A percentile compares a stretch with the other conserved stretches of the same genome.
Evolutionary conservation across 1,140 invertebrate species (phyloP).

Genomic region (Saccostrea glomerata): DNA sequence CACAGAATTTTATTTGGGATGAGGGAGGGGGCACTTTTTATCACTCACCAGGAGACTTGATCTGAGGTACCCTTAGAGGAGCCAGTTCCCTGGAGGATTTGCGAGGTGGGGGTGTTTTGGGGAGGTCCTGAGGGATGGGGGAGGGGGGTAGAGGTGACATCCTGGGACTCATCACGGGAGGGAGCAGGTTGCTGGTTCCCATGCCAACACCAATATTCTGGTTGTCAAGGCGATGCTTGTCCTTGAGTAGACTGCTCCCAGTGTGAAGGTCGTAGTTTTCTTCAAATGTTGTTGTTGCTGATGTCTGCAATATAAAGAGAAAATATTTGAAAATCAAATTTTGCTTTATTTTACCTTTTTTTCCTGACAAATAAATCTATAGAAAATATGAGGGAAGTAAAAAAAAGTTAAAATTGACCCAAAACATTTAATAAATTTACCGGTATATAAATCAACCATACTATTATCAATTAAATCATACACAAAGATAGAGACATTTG

Average conservation of each 20-base stretch:
- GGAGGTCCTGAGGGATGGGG: slow-evolving; percentile 33
- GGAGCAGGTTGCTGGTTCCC: slow-evolving; percentile 30
- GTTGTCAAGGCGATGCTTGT: slow-evolving; percentile 2
- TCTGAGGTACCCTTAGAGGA: slow-evolving; percentile 49
- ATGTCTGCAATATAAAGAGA: background rate
- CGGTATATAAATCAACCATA: too few relatives aligned
- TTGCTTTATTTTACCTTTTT: background rate
- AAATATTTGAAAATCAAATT: background rate
- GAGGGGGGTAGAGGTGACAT: slow-evolving; percentile 48
- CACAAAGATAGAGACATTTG: too few relatives aligned
- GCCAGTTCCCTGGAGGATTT: slow-evolving; percentile 48
- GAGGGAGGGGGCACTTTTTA: background rate
- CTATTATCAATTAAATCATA: too few relatives aligned
- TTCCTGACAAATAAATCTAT: background rate
- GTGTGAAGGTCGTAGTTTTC: slow-evolving; percentile 18
- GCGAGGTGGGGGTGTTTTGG: slow-evolving; percentile 40
- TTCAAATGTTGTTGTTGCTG: slow-evolving; percentile 18
- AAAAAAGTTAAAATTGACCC: background rate
- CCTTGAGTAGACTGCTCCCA: background rate
- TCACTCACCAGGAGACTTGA: slow-evolving; percentile 41
- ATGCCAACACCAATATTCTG: background rate
- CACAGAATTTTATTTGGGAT: too few relatives aligned
- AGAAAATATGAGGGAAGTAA: background rate
- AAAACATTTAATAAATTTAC: background rate
- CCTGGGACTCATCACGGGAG: slow-evolving; percentile 45